Evolutionary conservation across 2,888 invertebrate species (phyloP).

Genomic region (Arctia plantaginis): DNA sequence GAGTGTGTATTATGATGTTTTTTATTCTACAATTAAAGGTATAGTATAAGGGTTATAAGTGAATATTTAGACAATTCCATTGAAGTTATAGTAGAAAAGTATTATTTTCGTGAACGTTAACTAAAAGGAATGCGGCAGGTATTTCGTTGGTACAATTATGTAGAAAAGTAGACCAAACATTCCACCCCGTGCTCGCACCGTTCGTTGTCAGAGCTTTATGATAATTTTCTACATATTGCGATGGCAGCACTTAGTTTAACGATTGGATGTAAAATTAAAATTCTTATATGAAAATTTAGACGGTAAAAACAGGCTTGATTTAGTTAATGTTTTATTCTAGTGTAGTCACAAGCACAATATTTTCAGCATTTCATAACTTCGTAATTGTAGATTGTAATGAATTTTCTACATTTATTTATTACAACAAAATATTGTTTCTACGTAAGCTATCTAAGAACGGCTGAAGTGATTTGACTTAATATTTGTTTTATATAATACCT

Average conservation of each 20-base stretch:
- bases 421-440: too few relatives aligned
- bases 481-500: too few relatives aligned
- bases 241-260: neutral
- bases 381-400: too few relatives aligned
- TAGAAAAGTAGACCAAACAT: conserved; percentile 1
- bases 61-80: neutral
- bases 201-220: neutral
- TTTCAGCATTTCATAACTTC: neutral
- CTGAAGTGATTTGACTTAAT: too few relatives aligned
- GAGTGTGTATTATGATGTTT: too few relatives aligned
- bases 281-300: neutral
- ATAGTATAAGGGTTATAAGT: neutral
- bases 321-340: neutral
- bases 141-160: neutral
- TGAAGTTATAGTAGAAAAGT: neutral
- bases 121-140: neutral
- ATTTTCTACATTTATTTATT: too few relatives aligned
- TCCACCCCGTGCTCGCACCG: neutral
- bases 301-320: neutral
- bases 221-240: neutral
- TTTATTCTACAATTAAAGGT: too few relatives aligned
- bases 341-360: neutral
- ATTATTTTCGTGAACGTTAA: neutral
- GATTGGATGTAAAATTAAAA: neutral
- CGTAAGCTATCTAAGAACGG: too few relatives aligned